Base-by-base conservation (phyloP, 1,140 invertebrate genomes). In the Thaumetopoea pityocampa region DNA sequence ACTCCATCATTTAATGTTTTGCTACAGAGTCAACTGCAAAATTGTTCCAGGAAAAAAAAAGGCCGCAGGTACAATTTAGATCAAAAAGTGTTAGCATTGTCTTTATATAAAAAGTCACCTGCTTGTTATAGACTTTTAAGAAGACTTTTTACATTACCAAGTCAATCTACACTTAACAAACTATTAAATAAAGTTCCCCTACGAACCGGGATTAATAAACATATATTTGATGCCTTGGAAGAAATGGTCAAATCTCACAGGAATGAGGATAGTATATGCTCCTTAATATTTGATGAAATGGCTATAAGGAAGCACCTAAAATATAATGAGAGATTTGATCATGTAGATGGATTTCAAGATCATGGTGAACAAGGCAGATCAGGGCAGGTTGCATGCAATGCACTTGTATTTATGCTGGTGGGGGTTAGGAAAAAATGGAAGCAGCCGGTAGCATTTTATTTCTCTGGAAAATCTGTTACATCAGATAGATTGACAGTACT, bases 311-410 rank as follows among this genome's bases (percentile, higher is more conserved):
- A 35, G 22, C 11, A 51, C 23, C 1, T 51, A 14, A 7, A 44
- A 14, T 51, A 51, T 8, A 44, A 51, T 35, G 2, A 4, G 3
- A 51, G 23, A 35, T 2, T 14, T 5, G 48, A 51, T 9, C 1
- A 27, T 14, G 34, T 51, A 17, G 34, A 51, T 23, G 48, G 35
- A 9, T 51, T 26, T 27, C 48, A 51, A 34, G 35, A 51, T 17
- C 35, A 51, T 35, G 48, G 40, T 1, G 15, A 9, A 22, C 40
- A 51, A 34, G 48, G 48, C n/a, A 38, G 41, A 51, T 20, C 33
- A 16, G 11, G 2, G 9, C 5, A 38, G 9, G 6, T 20, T 17
- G 34, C 15, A 11, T 17, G 15, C 16, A 11, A 32, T 32, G 29
- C 15, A 17, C 15, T 32, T 7, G 11, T 32, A 9, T 32, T 32